Percentiles rank a stretch among this genome's conserved stretches.
phyloP scores from a whole-genome alignment of 2,888 invertebrate genomes.

The Teinopalpus imperialis region DNA sequence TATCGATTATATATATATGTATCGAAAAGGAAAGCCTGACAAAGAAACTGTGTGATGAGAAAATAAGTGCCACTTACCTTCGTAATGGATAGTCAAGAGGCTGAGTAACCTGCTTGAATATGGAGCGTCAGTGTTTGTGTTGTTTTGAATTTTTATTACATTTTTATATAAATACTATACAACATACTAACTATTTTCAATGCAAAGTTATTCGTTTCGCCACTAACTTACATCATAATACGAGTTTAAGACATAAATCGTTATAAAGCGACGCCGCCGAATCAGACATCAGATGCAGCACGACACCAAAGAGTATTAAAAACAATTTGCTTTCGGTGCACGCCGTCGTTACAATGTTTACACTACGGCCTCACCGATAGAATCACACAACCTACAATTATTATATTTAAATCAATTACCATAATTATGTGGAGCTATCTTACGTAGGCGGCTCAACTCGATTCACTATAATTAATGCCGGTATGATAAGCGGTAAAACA shows the following conservation, averaged over 20 bases:
- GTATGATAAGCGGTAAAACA: conserved; percentile 70
- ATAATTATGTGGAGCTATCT: conserved; percentile 60
- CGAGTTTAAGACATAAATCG: conserved; percentile 38
- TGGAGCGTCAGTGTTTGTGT: no score
- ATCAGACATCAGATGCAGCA: conserved; percentile 28
- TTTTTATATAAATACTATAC: no score
- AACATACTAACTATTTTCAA: no score
- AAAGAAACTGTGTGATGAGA: no score
- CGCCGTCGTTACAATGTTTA: conserved; percentile 57
- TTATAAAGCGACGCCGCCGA: conserved; percentile 29
- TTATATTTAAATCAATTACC: conserved; percentile 78
- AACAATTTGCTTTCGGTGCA: conserved; percentile 32
- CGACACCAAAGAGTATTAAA: conserved; percentile 29
- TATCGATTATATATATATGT: no score
- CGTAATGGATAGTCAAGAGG: no score
- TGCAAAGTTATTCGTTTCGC: conserved; percentile 15
- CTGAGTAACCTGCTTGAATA: no score
- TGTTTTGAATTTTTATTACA: no score
- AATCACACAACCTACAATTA: conserved; percentile 60
- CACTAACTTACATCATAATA: conserved; percentile 9
- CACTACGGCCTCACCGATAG: conserved; percentile 50
- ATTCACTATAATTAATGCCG: conserved; percentile 67
- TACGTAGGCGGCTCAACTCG: conserved; percentile 60
- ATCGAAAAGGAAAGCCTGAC: no score
- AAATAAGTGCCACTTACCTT: no score